Evolutionary conservation across 37 sponge, comb jelly and placozoan genomes (phyloP).

Genomic region (Haliclona indistincta): DNA sequence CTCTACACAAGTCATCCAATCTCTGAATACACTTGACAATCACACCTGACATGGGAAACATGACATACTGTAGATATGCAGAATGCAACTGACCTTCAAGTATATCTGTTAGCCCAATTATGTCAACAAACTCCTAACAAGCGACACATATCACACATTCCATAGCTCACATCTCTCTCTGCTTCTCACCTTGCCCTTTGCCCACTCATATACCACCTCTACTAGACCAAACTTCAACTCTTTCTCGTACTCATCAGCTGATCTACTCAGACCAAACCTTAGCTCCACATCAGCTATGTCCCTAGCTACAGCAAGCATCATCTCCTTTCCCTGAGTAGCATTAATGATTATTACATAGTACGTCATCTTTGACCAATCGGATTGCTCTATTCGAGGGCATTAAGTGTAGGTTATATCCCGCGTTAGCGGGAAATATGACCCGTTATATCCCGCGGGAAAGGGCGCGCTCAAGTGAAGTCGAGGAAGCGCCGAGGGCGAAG

Average conservation of each 20-base stretch:
- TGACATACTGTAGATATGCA: neutral
- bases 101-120: slow-evolving; percentile 89
- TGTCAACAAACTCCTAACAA: slow-evolving; percentile 85
- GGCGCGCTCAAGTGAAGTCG: too few species aligned
- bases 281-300: slow-evolving; percentile 68
- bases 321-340: slow-evolving; percentile 67
- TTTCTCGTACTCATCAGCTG: slow-evolving; percentile 64
- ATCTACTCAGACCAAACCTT: slow-evolving; percentile 60
- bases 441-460: too few species aligned
- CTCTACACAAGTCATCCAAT: slow-evolving; percentile 82
- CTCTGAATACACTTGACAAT: slow-evolving; percentile 97
- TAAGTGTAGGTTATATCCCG: too few species aligned
- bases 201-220: slow-evolving; percentile 99
- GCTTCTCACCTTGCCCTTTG: slow-evolving; percentile 72
- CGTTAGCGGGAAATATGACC: too few species aligned
- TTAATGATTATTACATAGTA: neutral
- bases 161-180: neutral
- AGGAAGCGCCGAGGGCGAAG: too few species aligned
- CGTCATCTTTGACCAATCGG: too few species aligned
- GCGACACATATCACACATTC: slow-evolving; percentile 3
- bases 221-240: slow-evolving; percentile 91
- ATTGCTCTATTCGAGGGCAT: too few species aligned
- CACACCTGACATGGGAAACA: slow-evolving; percentile 37
- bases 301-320: slow-evolving; percentile 58
- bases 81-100: slow-evolving; percentile 67